These are phyloP conservation scores for Hoplostethus atlanticus DNA, from an alignment of 2,797 vertebrate genomes.

Conservation along the genomic window DNA sequence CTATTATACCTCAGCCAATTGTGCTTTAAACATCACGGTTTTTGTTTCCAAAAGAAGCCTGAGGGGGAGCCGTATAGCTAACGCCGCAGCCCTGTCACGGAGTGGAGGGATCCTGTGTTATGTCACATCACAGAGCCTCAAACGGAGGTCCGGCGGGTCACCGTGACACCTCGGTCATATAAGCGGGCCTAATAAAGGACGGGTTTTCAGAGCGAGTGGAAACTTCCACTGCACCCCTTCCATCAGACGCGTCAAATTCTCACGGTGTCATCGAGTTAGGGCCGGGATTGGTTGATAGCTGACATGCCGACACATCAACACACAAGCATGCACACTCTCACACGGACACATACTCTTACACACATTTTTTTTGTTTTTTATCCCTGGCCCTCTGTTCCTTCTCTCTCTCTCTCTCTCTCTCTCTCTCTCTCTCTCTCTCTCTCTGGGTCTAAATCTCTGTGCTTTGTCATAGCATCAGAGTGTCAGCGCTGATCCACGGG, in stretches of 20 bases:
- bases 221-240: constrained; percentile 34
- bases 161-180: constrained; percentile 48
- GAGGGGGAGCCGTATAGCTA: not conserved
- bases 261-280: not conserved
- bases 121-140: constrained; percentile 44
- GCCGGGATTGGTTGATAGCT: not conserved
- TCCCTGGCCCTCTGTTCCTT: constrained; percentile 14
- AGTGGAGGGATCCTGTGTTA: constrained; percentile 31
- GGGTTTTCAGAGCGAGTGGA: constrained; percentile 52
- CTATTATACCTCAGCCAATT: not conserved
- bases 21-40: constrained; percentile 19
- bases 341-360: not conserved
- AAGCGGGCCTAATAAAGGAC: constrained; percentile 37
- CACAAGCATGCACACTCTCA: not conserved
- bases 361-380: constrained; percentile 5
- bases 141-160: constrained; percentile 33
- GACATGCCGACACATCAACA: not conserved
- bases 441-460: not conserved
- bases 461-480: not conserved
- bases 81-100: constrained; percentile 23
- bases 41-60: constrained; percentile 1
- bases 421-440: constrained; percentile 10
- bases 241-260: constrained; percentile 7
- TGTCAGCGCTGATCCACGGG: constrained; percentile 44
- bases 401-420: constrained; percentile 23